A percentile compares a stretch with the other conserved stretches of the same genome.
Evolutionary conservation across 1,140 invertebrate species (phyloP).

Genomic region (Epicauta chinensis): DNA sequence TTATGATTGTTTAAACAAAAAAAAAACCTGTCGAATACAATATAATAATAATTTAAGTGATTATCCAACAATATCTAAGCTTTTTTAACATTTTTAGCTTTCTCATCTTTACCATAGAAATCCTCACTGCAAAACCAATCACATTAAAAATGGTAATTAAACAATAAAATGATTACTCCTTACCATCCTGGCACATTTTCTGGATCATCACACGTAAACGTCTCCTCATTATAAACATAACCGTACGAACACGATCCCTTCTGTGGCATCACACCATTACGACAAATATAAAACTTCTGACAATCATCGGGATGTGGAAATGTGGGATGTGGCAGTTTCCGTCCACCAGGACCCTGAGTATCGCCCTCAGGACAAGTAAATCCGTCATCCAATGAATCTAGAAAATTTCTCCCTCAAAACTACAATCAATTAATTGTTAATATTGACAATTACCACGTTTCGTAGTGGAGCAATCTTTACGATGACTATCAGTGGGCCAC

Average conservation of each 20-base stretch:
- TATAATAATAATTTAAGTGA: too few species aligned
- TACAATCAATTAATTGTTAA: neutral
- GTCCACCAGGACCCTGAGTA: slow-evolving; percentile 59
- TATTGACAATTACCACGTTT: slow-evolving; percentile 56
- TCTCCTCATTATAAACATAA: slow-evolving; percentile 75
- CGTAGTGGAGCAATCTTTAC: slow-evolving; percentile 53
- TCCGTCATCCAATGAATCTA: slow-evolving; percentile 63
- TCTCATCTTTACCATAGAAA: slow-evolving; percentile 52
- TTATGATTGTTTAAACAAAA: too few species aligned
- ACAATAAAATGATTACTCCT: slow-evolving; percentile 38
- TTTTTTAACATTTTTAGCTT: slow-evolving; percentile 17
- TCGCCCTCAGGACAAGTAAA: slow-evolving; percentile 72
- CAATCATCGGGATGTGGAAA: slow-evolving; percentile 78
- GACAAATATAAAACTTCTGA: slow-evolving; percentile 79
- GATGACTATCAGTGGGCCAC: slow-evolving; percentile 59
- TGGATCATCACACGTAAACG: slow-evolving; percentile 73
- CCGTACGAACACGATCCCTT: slow-evolving; percentile 68
- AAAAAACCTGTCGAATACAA: too few species aligned
- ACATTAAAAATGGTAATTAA: neutral
- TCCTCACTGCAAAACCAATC: slow-evolving; percentile 60
- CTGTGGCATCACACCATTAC: slow-evolving; percentile 69
- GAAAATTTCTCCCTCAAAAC: slow-evolving; percentile 10
- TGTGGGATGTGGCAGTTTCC: slow-evolving; percentile 68
- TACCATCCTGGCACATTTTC: slow-evolving; percentile 77
- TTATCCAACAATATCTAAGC: too few species aligned